These are phyloP conservation scores for Mus spretus DNA, from an alignment of 2,797 vertebrate species.

Conservation along the genomic window DNA sequence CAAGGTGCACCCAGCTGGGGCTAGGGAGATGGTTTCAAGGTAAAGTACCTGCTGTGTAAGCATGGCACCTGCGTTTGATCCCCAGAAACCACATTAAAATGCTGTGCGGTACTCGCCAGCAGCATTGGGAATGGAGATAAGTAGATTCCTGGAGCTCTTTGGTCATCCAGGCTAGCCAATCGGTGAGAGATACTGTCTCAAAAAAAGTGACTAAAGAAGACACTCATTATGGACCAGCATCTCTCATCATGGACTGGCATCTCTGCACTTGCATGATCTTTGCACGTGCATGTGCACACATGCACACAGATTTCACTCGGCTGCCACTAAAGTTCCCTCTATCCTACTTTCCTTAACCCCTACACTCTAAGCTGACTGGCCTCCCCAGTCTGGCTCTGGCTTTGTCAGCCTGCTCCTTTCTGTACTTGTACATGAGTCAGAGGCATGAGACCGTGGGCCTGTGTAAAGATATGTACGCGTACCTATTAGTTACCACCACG, in stretches of 20 bases:
- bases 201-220: background rate
- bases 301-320: conserved; percentile 7
- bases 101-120: background rate
- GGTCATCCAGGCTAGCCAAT: background rate
- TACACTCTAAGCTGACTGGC: background rate
- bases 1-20: background rate
- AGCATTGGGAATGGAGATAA: background rate
- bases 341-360: conserved; percentile 4
- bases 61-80: background rate
- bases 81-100: background rate
- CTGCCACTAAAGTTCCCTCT: background rate
- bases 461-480: background rate
- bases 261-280: background rate
- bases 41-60: background rate
- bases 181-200: background rate
- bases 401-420: background rate
- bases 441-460: background rate
- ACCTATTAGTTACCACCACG: background rate
- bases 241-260: too few species aligned
- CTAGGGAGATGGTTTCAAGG: background rate
- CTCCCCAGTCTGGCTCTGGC: background rate
- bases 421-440: background rate
- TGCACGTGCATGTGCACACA: background rate
- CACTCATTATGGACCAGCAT: background rate
- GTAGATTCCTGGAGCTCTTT: background rate